These are phyloP conservation scores for Dendronephthya gigantea DNA, from an alignment of 64 coral and sea anemone genomes.

Conservation along the genomic window DNA sequence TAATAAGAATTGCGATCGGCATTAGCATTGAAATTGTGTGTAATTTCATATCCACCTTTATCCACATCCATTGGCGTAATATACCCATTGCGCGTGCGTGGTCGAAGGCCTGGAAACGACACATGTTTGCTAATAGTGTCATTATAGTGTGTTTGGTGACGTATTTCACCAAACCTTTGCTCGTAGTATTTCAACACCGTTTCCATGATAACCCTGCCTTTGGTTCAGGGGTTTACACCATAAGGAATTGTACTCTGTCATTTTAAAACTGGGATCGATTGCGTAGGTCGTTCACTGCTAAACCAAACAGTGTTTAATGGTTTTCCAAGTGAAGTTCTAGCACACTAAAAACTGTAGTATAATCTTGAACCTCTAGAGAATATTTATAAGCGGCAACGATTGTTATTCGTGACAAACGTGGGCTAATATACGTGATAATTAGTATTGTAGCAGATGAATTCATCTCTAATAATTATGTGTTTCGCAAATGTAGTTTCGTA, in stretches of 20 bases:
- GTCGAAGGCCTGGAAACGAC: background rate
- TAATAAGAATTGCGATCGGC: constrained; percentile 13
- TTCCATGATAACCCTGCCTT: too few relatives aligned
- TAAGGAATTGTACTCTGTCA: background rate
- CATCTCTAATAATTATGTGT: too few relatives aligned
- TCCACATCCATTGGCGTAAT: background rate
- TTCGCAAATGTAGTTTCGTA: too few relatives aligned
- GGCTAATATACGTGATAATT: too few relatives aligned
- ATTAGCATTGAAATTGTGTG: background rate
- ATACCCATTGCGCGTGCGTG: background rate
- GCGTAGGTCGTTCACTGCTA: too few relatives aligned
- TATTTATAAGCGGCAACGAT: too few relatives aligned
- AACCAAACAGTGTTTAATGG: too few relatives aligned
- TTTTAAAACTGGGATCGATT: background rate
- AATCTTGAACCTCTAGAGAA: too few relatives aligned
- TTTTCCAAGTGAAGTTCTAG: too few relatives aligned
- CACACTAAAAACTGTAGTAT: too few relatives aligned
- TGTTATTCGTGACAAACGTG: too few relatives aligned
- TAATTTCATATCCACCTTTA: background rate
- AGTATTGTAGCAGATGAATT: too few relatives aligned
- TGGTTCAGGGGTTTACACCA: background rate
- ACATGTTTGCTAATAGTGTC: background rate
- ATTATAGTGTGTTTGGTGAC: background rate
- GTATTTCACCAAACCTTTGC: background rate
- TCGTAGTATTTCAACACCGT: constrained; percentile 13